These are phyloP conservation scores for Ectemnius continuus DNA, from an alignment of 2,888 invertebrate genomes.

Conservation along the genomic window DNA sequence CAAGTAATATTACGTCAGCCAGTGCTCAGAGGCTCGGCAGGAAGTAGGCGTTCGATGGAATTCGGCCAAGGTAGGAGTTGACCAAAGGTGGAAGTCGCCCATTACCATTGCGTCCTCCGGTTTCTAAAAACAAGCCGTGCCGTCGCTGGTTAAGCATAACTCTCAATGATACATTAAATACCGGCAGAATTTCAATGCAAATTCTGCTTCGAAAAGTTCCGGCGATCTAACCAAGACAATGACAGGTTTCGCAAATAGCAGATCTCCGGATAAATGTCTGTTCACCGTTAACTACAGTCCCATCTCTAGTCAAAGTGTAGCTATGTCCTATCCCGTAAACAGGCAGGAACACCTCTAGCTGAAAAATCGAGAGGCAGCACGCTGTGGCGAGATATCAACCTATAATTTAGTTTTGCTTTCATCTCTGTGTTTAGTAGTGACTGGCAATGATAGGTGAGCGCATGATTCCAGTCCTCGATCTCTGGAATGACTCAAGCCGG, in stretches of 20 bases:
- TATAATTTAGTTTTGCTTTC: constrained; percentile 9
- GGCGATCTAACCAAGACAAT: too few relatives aligned
- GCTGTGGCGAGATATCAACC: neutral
- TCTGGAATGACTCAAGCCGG: neutral
- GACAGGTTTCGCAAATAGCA: too few relatives aligned
- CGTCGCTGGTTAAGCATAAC: constrained; percentile 35
- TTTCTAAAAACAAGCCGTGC: constrained; percentile 62
- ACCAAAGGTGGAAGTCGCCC: constrained; percentile 72
- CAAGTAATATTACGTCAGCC: constrained; percentile 61
- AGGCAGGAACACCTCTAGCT: neutral
- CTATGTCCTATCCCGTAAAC: neutral
- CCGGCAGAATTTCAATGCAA: too few relatives aligned
- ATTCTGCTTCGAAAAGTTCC: too few relatives aligned
- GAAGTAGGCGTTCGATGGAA: constrained; percentile 76
- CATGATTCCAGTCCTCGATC: constrained; percentile 18
- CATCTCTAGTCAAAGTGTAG: neutral
- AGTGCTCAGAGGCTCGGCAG: constrained; percentile 73
- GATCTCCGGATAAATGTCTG: too few relatives aligned
- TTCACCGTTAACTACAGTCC: neutral
- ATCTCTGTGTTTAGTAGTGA: neutral
- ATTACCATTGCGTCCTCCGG: constrained; percentile 68
- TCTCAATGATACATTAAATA: constrained; percentile 11
- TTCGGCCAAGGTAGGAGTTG: constrained; percentile 75
- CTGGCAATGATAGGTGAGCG: constrained; percentile 6
- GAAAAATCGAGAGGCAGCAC: neutral